phyloP scores from a whole-genome alignment of 2,113 vertebrate genomes.

The Crocuta crocuta region DNA sequence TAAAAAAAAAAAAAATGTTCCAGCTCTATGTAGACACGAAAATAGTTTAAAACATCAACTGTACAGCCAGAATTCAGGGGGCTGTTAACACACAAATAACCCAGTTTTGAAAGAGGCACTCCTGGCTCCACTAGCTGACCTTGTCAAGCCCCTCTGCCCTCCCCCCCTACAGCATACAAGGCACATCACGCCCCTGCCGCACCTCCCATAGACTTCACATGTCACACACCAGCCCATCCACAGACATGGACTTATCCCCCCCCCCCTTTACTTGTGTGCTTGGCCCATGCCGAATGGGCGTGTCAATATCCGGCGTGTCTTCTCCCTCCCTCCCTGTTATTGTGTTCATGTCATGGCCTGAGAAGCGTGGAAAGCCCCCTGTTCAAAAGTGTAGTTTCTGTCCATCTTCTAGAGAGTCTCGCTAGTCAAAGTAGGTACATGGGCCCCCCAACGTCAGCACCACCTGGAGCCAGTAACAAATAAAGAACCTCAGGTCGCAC shows the following conservation, averaged over 20 bases:
- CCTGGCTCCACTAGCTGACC: neutral
- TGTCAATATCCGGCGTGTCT: neutral
- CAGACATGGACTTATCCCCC: neutral
- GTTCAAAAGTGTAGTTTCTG: neutral
- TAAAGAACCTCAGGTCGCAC: neutral
- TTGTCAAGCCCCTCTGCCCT: neutral
- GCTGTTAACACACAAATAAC: neutral
- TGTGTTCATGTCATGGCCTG: neutral
- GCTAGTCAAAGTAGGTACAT: neutral
- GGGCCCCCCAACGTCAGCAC: neutral
- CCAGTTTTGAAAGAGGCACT: neutral
- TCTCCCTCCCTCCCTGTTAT: neutral
- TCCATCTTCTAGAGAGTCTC: neutral
- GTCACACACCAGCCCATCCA: neutral
- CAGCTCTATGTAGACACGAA: neutral
- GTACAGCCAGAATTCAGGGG: neutral
- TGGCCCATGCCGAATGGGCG: neutral
- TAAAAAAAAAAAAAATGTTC: neutral
- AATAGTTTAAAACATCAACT: neutral
- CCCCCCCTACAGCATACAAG: rapidly evolving
- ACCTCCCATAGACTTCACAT: rapidly evolving
- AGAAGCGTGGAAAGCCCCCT: neutral
- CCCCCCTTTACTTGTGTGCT: neutral
- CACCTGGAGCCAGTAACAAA: neutral
- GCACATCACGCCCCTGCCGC: neutral